phyloP scores from a whole-genome alignment of 2,888 invertebrate genomes.

The Parnassius glacialis region DNA sequence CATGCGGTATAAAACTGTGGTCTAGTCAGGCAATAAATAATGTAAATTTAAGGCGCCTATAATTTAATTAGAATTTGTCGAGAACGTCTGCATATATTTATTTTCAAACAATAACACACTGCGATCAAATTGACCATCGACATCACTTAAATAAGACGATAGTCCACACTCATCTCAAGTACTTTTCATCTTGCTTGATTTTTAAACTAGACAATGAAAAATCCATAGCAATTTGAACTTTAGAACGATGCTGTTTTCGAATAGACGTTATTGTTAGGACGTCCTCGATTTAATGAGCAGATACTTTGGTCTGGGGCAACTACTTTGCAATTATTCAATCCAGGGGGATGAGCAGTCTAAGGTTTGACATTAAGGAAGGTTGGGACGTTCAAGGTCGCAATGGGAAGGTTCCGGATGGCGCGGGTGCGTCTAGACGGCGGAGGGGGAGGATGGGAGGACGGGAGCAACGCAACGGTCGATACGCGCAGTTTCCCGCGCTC shows the following conservation, averaged over 20 bases:
- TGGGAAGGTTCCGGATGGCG: conserved; percentile 77
- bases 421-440: conserved; percentile 77
- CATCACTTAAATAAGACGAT: too few species aligned
- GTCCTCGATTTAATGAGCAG: conserved; percentile 26
- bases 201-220: too few species aligned
- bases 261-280: conserved; percentile 24
- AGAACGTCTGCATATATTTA: background rate
- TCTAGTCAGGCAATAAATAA: conserved; percentile 1
- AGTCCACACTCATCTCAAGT: too few species aligned
- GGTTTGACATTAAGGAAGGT: conserved; percentile 76
- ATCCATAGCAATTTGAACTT: conserved; percentile 1
- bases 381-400: conserved; percentile 74
- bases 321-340: conserved; percentile 39
- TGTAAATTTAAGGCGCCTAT: conserved; percentile 6
- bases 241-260: background rate
- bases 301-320: conserved; percentile 41
- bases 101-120: too few species aligned
- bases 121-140: too few species aligned
- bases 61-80: conserved; percentile 2
- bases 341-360: conserved; percentile 49
- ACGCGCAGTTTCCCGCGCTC: conserved; percentile 79
- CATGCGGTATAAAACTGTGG: too few species aligned
- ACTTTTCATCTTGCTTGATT: too few species aligned
- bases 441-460: conserved; percentile 58
- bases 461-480: conserved; percentile 70